A percentile compares a stretch with the other conserved stretches of the same genome.
phyloP scores from a whole-genome alignment of 2,113 vertebrate species.

The Hippocampus mohnikei region DNA sequence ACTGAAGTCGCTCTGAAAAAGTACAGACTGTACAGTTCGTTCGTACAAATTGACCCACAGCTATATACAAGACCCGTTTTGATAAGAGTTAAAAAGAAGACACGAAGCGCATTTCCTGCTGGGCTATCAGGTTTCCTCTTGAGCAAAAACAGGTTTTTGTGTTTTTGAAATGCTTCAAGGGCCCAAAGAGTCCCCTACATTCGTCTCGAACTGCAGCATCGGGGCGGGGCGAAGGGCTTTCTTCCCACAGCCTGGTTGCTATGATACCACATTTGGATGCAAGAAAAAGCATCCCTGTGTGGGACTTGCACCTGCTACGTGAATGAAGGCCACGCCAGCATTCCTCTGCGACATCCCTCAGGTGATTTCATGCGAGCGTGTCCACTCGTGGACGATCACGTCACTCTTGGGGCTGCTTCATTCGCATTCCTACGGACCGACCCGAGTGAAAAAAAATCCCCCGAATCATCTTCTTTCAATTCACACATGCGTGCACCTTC shows the following conservation, averaged over 20 bases:
- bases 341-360: slow-evolving; percentile 38
- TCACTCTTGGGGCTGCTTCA: not conserved
- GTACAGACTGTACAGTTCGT: too few species aligned
- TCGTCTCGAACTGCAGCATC: slow-evolving; percentile 32
- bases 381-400: not conserved
- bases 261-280: slow-evolving; percentile 55
- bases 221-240: slow-evolving; percentile 36
- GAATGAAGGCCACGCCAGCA: slow-evolving; percentile 30
- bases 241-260: slow-evolving; percentile 57
- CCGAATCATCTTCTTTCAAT: slow-evolving; percentile 47
- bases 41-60: too few species aligned
- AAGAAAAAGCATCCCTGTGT: slow-evolving; percentile 57
- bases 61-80: not conserved
- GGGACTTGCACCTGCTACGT: slow-evolving; percentile 56
- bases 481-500: slow-evolving; percentile 23
- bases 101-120: too few species aligned
- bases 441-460: slow-evolving; percentile 10
- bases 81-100: not conserved
- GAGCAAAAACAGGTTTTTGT: not conserved
- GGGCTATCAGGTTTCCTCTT: too few species aligned
- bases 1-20: too few species aligned
- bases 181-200: not conserved
- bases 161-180: not conserved
- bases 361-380: not conserved
- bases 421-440: slow-evolving; percentile 6